Conservation (phyloP, 2,113 vertebrate species). For the Cyanoramphus novaezelandiae region DNA sequence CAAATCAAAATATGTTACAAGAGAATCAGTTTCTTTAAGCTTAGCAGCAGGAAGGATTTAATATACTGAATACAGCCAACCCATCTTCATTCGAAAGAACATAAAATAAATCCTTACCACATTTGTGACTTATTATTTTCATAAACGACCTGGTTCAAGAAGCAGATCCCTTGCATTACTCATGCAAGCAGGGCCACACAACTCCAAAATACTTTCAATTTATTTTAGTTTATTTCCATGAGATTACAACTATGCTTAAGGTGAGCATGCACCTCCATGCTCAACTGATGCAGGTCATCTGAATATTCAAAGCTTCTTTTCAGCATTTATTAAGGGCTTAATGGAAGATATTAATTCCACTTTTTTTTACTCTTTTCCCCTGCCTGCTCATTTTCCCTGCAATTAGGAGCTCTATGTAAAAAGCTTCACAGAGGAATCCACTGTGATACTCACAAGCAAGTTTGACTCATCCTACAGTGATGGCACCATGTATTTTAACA, state of each 20-base stretch:
- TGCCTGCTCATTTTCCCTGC: neutral
- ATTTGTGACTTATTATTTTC: constrained; percentile 57
- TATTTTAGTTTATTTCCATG: neutral
- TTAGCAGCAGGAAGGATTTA: constrained; percentile 74
- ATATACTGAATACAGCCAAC: constrained; percentile 62
- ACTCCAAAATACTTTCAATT: neutral
- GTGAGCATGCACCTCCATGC: neutral
- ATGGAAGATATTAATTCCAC: neutral
- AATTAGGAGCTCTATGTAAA: neutral
- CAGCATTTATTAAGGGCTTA: neutral
- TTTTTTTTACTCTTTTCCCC: neutral
- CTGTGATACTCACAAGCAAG: neutral
- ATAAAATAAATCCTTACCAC: constrained; percentile 51
- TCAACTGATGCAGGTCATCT: neutral
- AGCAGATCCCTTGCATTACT: neutral
- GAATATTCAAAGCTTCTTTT: neutral
- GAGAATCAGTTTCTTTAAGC: constrained; percentile 69
- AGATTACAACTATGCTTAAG: neutral
- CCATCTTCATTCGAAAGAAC: constrained; percentile 60
- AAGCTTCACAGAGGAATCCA: neutral
- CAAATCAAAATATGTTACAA: constrained; percentile 69
- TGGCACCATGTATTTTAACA: neutral
- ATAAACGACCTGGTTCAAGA: constrained; percentile 2
- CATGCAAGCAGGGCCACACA: neutral
- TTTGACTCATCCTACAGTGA: neutral